Base-by-base conservation (phyloP, 2,113 vertebrate species). In the Hipposideros armiger region DNA sequence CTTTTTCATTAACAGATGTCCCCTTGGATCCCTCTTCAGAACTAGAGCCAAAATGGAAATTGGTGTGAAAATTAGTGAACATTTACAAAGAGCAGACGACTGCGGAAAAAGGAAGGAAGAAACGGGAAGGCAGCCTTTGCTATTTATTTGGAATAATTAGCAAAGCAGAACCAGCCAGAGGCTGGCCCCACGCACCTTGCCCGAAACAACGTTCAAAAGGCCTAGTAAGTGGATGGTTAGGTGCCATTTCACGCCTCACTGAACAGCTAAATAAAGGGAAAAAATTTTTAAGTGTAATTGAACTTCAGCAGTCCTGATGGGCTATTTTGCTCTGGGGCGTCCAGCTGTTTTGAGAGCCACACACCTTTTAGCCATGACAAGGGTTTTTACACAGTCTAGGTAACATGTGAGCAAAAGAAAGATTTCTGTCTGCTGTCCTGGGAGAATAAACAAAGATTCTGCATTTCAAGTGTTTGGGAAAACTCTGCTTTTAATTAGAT, bases 251-350 rank as follows among this genome's bases (percentile, higher is more conserved):
- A 97, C 0, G 80, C 87, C 91, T 96, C 90, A 4, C 66, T 94
- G 93, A 89, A 94, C 52, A 77, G 91, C 89, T 58, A 96, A 97
- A 93, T 96, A 96, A 96, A 97, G 85, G 89, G 83, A 94, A 93
- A 81, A 32, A 30, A 1, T 89, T 88, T 96, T 84, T 83, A 83
- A 89, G 85, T 96, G 83, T 84, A 54, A 93, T 42, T 96, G 89
- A 89, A 91, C 66, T 89, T 86, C 0, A 36, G 77, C 64, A 4
- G 62, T 14, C n/a, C 50, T 2, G 17, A 62, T 58, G 74, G 45
- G 32, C 45, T 54, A 13, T 50, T 74, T 52, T 17, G 28, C 85
- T 93, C 28, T 66, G 45, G 50, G 67, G 42, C 76, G 24, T 86
- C 52, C 67, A 58, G 66, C 66, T 91, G 36, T 92, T 84, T n/a